phyloP scores from a whole-genome alignment of 1,140 invertebrate genomes.

The Oryctes rhinoceros region DNA sequence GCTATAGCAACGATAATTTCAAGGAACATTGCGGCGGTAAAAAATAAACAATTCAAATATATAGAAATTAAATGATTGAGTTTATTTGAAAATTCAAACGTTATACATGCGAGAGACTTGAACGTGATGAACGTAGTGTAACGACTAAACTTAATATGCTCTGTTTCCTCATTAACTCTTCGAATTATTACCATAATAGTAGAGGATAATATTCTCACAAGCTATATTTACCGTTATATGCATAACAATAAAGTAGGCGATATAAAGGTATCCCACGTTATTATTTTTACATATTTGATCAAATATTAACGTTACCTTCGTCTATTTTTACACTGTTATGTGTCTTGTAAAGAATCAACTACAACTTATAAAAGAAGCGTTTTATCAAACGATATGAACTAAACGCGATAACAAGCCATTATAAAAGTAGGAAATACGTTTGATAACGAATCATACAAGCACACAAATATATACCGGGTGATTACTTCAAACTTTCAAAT shows the following conservation, averaged over 20 bases:
- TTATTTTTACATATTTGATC: too few species aligned
- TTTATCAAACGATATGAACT: too few species aligned
- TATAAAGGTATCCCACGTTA: too few species aligned
- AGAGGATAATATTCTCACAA: neutral
- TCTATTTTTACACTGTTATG: too few species aligned
- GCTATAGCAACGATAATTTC: neutral
- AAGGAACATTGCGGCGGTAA: neutral
- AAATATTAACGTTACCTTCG: too few species aligned
- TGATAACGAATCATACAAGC: too few species aligned
- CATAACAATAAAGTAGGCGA: neutral
- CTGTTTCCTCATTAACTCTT: neutral
- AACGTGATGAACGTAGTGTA: neutral
- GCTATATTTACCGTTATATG: constrained; percentile 1
- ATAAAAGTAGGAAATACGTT: too few species aligned
- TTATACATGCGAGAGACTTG: neutral
- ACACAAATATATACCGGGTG: too few species aligned
- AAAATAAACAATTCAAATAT: neutral
- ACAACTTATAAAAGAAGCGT: too few species aligned
- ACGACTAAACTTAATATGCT: constrained; percentile 3
- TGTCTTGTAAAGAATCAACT: too few species aligned
- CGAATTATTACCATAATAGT: neutral
- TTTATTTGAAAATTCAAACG: neutral
- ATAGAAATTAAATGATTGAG: neutral
- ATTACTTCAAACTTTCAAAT: too few species aligned
- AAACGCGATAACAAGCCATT: too few species aligned